Evolutionary conservation across 2,797 vertebrate species (phyloP).

Genomic region (Peromyscus aztecus): DNA sequence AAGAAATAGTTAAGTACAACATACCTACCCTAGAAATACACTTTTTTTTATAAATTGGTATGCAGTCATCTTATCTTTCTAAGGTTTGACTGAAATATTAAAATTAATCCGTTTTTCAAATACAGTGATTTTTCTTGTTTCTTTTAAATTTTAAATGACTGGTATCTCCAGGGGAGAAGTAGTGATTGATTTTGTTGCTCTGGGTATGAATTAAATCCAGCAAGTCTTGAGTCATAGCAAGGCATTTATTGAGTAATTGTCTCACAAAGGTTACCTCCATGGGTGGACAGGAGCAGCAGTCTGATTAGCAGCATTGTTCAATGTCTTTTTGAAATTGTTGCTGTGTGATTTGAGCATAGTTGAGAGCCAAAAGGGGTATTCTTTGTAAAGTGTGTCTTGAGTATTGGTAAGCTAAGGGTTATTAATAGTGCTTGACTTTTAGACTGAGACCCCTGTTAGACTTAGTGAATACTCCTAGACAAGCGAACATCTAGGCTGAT

Average conservation of each 20-base stretch:
- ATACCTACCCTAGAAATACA: neutral
- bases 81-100: slow-evolving; percentile 44
- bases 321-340: neutral
- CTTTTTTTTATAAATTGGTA: neutral
- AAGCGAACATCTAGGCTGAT: neutral
- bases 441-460: slow-evolving; percentile 23
- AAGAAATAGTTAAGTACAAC: slow-evolving; percentile 53
- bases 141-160: slow-evolving; percentile 53
- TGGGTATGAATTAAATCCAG: neutral
- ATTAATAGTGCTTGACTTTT: slow-evolving; percentile 56
- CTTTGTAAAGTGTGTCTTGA: slow-evolving; percentile 7
- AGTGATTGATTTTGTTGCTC: slow-evolving; percentile 18
- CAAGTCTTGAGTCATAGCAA: neutral
- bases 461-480: slow-evolving; percentile 63
- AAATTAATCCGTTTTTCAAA: neutral
- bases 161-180: neutral
- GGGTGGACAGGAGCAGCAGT: neutral
- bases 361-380: slow-evolving; percentile 12
- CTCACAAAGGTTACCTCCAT: slow-evolving; percentile 51
- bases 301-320: slow-evolving; percentile 25
- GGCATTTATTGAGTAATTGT: slow-evolving; percentile 33
- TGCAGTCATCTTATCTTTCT: neutral
- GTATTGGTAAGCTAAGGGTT: slow-evolving; percentile 5
- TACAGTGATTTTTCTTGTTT: slow-evolving; percentile 37
- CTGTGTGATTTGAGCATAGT: neutral